Conservation (phyloP, 2,888 invertebrate species). For the Chymomyza caudatula region DNA sequence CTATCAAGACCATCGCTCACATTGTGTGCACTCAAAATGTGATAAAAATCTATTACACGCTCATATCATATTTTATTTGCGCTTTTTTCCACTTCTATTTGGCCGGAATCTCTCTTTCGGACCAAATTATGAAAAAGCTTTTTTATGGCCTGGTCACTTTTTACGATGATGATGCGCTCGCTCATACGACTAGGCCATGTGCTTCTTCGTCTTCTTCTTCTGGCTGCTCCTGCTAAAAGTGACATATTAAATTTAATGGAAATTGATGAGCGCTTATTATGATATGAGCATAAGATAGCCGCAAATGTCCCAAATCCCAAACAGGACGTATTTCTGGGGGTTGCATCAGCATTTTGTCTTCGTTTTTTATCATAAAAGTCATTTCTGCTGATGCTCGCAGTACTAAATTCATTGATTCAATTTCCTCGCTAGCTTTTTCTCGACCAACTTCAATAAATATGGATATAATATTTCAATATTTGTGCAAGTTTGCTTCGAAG, state of each 20-base stretch:
- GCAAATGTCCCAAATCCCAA: background rate
- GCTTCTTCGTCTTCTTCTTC: conserved; percentile 22
- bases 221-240: conserved; percentile 56
- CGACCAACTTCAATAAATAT: conserved; percentile 50
- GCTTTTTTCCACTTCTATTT: conserved; percentile 35
- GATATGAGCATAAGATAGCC: conserved; percentile 67
- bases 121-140: conserved; percentile 76
- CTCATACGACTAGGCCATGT: conserved; percentile 12
- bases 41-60: conserved; percentile 75
- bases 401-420: conserved; percentile 67
- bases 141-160: conserved; percentile 70
- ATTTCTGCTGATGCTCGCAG: conserved; percentile 67
- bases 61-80: conserved; percentile 72
- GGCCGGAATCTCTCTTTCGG: conserved; percentile 6
- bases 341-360: conserved; percentile 12
- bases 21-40: conserved; percentile 52
- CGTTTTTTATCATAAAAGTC: conserved; percentile 63
- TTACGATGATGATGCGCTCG: conserved; percentile 56
- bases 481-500: conserved; percentile 35
- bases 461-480: conserved; percentile 71
- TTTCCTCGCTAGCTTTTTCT: conserved; percentile 50
- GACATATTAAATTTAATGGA: conserved; percentile 77
- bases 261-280: conserved; percentile 76
- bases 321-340: conserved; percentile 1
- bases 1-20: conserved; percentile 1